Conservation (phyloP, 1,140 invertebrate genomes). For the Meloidogyne hapla region DNA sequence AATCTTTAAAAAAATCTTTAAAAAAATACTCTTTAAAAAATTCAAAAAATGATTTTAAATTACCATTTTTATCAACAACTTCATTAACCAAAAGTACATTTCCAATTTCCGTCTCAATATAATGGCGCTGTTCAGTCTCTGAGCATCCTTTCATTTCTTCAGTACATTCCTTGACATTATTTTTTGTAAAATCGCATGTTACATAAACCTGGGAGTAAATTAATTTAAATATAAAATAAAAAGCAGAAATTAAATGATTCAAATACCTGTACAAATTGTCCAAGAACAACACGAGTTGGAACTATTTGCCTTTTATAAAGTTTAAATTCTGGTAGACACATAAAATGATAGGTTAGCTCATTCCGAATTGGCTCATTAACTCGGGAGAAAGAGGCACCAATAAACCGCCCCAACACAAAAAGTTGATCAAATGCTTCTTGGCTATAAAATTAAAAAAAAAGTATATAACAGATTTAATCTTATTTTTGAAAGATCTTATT, state of each 20-base stretch:
- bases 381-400: background rate
- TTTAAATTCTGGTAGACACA: slow-evolving; percentile 1
- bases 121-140: background rate
- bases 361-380: background rate
- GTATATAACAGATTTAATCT: too few species aligned
- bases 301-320: background rate
- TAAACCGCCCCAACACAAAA: background rate
- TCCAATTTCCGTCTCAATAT: background rate
- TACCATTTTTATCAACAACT: slow-evolving; percentile 8
- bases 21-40: background rate
- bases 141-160: slow-evolving; percentile 10
- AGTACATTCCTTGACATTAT: background rate
- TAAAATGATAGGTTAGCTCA: background rate
- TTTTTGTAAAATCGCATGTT: background rate
- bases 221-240: background rate
- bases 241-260: too few species aligned
- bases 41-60: background rate
- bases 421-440: background rate
- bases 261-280: background rate
- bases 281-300: background rate
- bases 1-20: slow-evolving; percentile 6
- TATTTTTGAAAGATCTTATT: too few species aligned
- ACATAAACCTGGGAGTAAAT: slow-evolving; percentile 7
- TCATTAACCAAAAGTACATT: background rate
- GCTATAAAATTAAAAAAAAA: background rate